Percentiles rank a stretch among this genome's conserved stretches.
Evolutionary conservation across 2,888 invertebrate species (phyloP).

Genomic region (Magallana nippona): DNA sequence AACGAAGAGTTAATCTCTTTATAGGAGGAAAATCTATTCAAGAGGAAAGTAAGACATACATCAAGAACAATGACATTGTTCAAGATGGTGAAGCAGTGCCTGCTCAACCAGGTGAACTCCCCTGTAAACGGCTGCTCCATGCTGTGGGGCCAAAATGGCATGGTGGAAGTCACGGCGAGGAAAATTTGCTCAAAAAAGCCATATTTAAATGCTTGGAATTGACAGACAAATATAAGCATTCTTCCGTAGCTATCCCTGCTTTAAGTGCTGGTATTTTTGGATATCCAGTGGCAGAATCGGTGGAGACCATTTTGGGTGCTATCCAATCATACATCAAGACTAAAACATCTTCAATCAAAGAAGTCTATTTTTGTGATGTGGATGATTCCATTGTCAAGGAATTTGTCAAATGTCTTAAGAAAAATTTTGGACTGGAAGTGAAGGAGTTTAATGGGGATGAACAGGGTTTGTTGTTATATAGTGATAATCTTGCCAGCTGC

Average conservation of each 20-base stretch:
- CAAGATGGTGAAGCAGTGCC: slow-evolving; percentile 57
- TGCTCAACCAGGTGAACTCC: slow-evolving; percentile 58
- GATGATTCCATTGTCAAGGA: slow-evolving; percentile 21
- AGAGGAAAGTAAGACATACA: slow-evolving; percentile 57
- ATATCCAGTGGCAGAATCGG: slow-evolving; percentile 59
- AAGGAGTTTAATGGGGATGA: background rate
- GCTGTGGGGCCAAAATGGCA: slow-evolving; percentile 65
- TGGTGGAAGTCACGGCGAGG: slow-evolving; percentile 56
- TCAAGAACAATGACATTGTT: slow-evolving; percentile 54
- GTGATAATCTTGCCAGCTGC: background rate
- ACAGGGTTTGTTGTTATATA: background rate
- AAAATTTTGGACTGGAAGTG: background rate
- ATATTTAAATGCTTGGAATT: slow-evolving; percentile 54
- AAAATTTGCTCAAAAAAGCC: slow-evolving; percentile 52
- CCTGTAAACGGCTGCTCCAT: slow-evolving; percentile 60
- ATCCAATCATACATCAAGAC: slow-evolving; percentile 47
- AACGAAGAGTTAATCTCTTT: background rate
- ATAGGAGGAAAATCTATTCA: slow-evolving; percentile 62
- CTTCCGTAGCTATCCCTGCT: slow-evolving; percentile 69
- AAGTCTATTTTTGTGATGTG: slow-evolving; percentile 49
- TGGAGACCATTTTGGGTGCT: slow-evolving; percentile 47
- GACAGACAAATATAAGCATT: slow-evolving; percentile 47
- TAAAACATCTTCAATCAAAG: slow-evolving; percentile 22
- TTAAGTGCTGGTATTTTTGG: slow-evolving; percentile 70
- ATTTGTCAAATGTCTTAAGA: slow-evolving; percentile 34